Evolutionary conservation across 2,888 invertebrate species (phyloP).

Genomic region (Plusia festucae): DNA sequence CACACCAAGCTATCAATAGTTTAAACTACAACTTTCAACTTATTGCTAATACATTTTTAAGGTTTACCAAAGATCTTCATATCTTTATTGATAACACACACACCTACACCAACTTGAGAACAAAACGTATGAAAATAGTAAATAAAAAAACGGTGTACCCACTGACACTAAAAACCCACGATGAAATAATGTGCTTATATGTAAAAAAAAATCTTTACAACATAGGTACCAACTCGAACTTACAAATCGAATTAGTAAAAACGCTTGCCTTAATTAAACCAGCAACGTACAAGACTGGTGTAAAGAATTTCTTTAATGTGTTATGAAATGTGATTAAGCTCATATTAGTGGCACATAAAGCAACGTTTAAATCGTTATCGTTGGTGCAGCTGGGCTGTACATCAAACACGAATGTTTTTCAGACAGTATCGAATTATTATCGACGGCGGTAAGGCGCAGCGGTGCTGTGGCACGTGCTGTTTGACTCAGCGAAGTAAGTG

Average conservation of each 20-base stretch:
- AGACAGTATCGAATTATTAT: constrained; percentile 66
- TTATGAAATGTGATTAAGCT: constrained; percentile 55
- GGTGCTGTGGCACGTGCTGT: constrained; percentile 78
- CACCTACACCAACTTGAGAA: no score
- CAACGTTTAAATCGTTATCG: constrained; percentile 54
- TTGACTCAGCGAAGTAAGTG: constrained; percentile 87
- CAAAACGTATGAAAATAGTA: no score
- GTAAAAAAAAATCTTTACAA: background rate
- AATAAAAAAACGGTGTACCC: no score
- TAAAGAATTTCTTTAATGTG: constrained; percentile 50
- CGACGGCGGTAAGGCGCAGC: constrained; percentile 58
- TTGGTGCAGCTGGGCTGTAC: constrained; percentile 50
- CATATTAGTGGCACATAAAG: constrained; percentile 56
- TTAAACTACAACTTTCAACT: no score
- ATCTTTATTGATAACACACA: no score
- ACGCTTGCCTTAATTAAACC: constrained; percentile 21
- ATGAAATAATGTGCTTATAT: no score
- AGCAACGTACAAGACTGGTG: constrained; percentile 23
- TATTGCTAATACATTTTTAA: no score
- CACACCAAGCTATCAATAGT: no score
- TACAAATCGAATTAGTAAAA: background rate
- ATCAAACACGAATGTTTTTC: constrained; percentile 63
- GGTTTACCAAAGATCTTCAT: no score
- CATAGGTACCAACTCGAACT: no score
- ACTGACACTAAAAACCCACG: no score